These are phyloP conservation scores for Natator depressus DNA, from an alignment of 2,113 vertebrate genomes.

Conservation along the genomic window DNA sequence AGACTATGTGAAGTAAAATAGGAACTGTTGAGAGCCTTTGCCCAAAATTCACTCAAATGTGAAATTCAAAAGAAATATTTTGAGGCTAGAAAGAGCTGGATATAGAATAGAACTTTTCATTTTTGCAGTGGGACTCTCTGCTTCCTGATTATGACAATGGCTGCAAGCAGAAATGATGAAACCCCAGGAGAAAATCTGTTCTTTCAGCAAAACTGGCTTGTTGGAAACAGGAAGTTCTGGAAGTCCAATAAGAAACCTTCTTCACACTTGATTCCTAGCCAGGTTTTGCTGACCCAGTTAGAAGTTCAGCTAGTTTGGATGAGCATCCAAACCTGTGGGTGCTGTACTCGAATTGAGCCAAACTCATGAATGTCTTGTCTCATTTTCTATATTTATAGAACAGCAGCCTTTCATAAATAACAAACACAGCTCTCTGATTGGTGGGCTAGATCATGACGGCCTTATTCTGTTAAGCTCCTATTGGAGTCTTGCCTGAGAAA, in stretches of 20 bases:
- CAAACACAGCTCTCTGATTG: neutral
- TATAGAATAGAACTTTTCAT: neutral
- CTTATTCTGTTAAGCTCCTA: neutral
- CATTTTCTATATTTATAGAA: neutral
- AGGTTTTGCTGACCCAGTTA: neutral
- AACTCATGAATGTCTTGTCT: neutral
- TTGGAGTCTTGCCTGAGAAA: neutral
- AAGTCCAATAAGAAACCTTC: neutral
- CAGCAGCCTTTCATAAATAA: neutral
- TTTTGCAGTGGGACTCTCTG: neutral
- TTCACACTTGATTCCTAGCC: neutral
- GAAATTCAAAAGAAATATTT: conserved; percentile 7
- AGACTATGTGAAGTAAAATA: neutral
- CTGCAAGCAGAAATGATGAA: neutral
- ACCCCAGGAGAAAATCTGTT: neutral
- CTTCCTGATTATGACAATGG: neutral
- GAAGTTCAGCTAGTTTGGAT: neutral
- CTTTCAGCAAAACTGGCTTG: neutral
- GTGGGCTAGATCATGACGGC: neutral
- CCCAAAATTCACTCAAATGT: conserved; percentile 34
- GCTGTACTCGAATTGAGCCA: conserved; percentile 1
- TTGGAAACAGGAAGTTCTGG: neutral
- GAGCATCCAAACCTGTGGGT: neutral
- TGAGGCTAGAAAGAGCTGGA: neutral
- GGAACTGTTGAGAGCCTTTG: neutral